Percentiles rank a stretch among this genome's conserved stretches.
Conservation (phyloP, 2,888 invertebrate genomes). For the Ceriagrion tenellum region DNA sequence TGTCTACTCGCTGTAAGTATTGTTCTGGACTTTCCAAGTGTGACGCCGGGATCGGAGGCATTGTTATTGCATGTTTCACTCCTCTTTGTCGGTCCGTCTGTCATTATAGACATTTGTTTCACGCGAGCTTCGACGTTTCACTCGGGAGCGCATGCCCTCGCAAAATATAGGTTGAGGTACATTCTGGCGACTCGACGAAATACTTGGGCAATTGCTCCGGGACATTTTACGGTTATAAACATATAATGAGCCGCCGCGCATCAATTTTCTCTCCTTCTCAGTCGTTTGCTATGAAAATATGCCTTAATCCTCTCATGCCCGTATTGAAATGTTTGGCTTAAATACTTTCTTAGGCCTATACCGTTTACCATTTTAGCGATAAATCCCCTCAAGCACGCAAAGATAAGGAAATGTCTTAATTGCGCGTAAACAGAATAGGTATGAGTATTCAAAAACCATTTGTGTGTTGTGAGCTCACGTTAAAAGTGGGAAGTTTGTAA, state of each 20-base stretch:
- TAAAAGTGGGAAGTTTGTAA: too few relatives aligned
- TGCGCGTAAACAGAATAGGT: too few relatives aligned
- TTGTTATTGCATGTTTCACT: constrained; percentile 1
- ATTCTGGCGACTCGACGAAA: background rate
- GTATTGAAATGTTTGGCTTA: too few relatives aligned
- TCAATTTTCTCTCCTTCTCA: background rate
- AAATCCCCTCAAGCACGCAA: too few relatives aligned
- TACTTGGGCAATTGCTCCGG: background rate
- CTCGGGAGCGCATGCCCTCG: background rate
- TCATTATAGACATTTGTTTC: constrained; percentile 2
- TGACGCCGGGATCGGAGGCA: background rate
- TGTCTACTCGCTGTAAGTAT: background rate
- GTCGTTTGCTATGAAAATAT: background rate
- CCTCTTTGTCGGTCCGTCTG: background rate
- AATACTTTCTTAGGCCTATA: too few relatives aligned
- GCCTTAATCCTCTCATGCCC: background rate
- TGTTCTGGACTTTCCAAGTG: constrained; percentile 13
- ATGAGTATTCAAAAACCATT: too few relatives aligned
- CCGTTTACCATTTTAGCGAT: too few relatives aligned
- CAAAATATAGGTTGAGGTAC: background rate
- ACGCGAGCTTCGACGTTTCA: background rate
- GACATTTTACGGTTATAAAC: background rate
- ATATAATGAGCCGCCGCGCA: background rate
- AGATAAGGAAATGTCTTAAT: too few relatives aligned
- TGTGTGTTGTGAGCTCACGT: too few relatives aligned